Percentiles rank a stretch among this genome's conserved stretches.
phyloP scores from a whole-genome alignment of 2,113 vertebrate species.

The Gasterosteus nipponicus region DNA sequence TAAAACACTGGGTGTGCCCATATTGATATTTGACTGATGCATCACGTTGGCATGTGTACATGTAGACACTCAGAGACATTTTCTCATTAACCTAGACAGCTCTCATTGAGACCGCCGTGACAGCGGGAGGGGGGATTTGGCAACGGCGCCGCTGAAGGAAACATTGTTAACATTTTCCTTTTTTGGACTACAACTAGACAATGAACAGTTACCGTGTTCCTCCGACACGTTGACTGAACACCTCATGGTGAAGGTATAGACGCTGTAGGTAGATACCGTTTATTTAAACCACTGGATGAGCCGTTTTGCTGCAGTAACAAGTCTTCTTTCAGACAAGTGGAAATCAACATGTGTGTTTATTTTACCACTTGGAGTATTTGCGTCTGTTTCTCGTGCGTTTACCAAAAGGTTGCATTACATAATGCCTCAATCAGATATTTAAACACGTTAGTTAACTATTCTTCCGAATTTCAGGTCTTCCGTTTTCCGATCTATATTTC shows the following conservation, averaged over 20 bases:
- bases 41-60: not conserved
- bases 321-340: no score
- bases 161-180: no score
- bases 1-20: not conserved
- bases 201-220: no score
- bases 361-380: not conserved
- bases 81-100: not conserved
- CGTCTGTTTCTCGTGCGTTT: not conserved
- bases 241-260: no score
- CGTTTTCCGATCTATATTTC: not conserved
- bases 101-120: not conserved
- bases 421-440: not conserved
- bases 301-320: no score
- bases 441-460: not conserved
- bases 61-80: not conserved
- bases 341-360: not conserved
- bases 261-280: no score
- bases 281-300: no score
- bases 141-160: not conserved
- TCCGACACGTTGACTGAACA: no score
- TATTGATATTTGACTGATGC: not conserved
- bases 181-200: no score
- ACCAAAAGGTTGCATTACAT: not conserved
- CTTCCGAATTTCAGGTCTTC: not conserved
- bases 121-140: not conserved